A percentile compares a stretch with the other conserved stretches of the same genome.
Conservation (phyloP, 1,140 invertebrate species). For the Nylanderia fulva region DNA sequence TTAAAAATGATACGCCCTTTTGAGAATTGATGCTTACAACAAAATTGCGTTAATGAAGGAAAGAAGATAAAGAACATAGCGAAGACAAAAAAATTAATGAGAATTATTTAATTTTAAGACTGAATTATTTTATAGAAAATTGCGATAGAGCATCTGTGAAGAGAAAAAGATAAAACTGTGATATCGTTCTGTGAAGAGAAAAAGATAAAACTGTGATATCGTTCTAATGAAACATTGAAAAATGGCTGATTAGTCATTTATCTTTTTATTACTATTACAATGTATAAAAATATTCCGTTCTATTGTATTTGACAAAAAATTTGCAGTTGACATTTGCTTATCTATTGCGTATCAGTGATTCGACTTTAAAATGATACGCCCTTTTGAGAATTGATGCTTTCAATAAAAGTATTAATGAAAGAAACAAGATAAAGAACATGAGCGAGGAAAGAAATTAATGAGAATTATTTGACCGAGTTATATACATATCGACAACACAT, state of each 20-base stretch:
- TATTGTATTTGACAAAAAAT: neutral
- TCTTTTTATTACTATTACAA: too few species aligned
- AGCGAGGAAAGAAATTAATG: neutral
- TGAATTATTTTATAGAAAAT: slow-evolving; percentile 5
- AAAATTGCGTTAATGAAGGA: neutral
- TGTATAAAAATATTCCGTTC: neutral
- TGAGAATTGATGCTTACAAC: slow-evolving; percentile 8
- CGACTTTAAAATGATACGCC: neutral
- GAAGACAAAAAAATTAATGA: too few species aligned
- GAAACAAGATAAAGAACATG: neutral
- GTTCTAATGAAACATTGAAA: too few species aligned
- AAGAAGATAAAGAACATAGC: neutral
- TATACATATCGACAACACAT: slow-evolving; percentile 2
- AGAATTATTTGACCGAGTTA: slow-evolving; percentile 30
- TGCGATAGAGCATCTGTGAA: neutral
- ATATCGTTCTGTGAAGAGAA: too few species aligned
- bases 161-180: too few species aligned
- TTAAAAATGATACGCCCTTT: neutral
- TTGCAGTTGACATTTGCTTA: slow-evolving; percentile 1
- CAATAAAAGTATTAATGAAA: neutral
- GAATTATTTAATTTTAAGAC: neutral
- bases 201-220: too few species aligned
- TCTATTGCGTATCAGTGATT: neutral
- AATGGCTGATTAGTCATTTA: too few species aligned
- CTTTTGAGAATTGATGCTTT: slow-evolving; percentile 6